Conservation (phyloP, 2,797 vertebrate genomes). For the Alosa sapidissima region DNA sequence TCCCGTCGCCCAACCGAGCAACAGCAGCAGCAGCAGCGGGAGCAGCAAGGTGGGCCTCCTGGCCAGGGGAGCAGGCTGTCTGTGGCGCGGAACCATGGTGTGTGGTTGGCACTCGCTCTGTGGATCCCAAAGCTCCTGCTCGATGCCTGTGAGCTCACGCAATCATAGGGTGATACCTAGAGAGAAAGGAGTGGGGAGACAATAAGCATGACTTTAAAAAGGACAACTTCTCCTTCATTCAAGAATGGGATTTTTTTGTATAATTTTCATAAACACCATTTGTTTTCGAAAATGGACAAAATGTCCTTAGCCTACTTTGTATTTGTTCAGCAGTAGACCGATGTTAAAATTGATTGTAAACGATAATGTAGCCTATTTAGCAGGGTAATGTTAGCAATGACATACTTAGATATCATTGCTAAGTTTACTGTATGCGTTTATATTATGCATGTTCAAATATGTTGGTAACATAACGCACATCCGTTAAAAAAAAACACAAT, state of each 20-base stretch:
- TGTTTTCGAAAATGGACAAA: too few relatives aligned
- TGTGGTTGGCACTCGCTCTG: slow-evolving; percentile 66
- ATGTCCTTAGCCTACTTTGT: too few relatives aligned
- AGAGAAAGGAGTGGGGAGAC: slow-evolving; percentile 26
- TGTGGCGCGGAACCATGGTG: slow-evolving; percentile 80
- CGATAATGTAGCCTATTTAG: not conserved
- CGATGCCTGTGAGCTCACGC: slow-evolving; percentile 57
- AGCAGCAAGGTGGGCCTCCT: slow-evolving; percentile 47
- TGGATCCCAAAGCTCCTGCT: slow-evolving; percentile 63
- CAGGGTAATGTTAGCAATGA: not conserved
- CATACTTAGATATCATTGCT: not conserved
- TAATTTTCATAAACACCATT: too few relatives aligned
- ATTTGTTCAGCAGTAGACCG: too few relatives aligned
- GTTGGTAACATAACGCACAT: too few relatives aligned
- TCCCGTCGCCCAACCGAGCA: slow-evolving; percentile 72
- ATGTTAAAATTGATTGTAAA: too few relatives aligned
- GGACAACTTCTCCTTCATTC: too few relatives aligned
- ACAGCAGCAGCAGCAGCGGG: slow-evolving; percentile 69
- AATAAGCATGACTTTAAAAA: not conserved
- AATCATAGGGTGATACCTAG: slow-evolving; percentile 64
- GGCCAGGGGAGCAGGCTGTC: slow-evolving; percentile 52
- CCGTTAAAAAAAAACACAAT: too few relatives aligned
- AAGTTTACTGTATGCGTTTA: not conserved
- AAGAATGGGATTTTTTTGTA: not conserved
- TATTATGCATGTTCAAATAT: not conserved